Evolutionary conservation across 2,797 vertebrate genomes (phyloP).

Genomic region (Tolypeutes matacus): DNA sequence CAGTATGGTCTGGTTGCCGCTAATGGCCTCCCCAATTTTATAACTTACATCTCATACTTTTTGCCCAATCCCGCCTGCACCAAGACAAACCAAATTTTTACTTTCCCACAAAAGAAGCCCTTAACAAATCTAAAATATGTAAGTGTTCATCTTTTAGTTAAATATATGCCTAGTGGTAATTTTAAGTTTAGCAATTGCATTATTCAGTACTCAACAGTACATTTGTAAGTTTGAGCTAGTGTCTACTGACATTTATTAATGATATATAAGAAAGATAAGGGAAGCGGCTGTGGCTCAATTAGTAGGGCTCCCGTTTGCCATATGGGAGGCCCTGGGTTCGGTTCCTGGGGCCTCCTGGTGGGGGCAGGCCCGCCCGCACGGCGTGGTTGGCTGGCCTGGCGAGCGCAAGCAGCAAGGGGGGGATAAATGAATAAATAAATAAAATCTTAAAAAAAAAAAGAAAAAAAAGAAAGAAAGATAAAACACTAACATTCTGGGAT

Average conservation of each 20-base stretch:
- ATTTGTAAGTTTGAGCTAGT: background rate
- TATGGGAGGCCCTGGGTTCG: no score
- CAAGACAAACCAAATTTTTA: background rate
- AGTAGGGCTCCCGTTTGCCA: no score
- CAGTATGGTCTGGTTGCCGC: accelerated
- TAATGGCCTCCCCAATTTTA: background rate
- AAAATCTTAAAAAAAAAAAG: no score
- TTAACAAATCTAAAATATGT: background rate
- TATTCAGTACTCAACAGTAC: background rate
- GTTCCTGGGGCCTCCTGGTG: no score
- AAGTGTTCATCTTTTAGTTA: background rate
- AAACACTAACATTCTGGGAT: background rate
- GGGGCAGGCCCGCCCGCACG: no score
- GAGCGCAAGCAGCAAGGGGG: no score
- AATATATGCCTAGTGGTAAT: background rate
- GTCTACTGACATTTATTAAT: background rate
- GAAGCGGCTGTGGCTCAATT: no score
- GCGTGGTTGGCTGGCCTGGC: no score
- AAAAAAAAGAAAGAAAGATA: background rate
- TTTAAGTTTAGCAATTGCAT: constrained; percentile 34
- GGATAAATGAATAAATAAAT: no score
- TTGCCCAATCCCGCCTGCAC: background rate
- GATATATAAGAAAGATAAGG: background rate
- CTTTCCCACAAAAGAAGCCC: background rate
- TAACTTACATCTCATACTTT: background rate